A percentile compares a stretch with the other conserved stretches of the same genome.
phyloP scores from a whole-genome alignment of 2,113 vertebrate species.

The Pipa parva region DNA sequence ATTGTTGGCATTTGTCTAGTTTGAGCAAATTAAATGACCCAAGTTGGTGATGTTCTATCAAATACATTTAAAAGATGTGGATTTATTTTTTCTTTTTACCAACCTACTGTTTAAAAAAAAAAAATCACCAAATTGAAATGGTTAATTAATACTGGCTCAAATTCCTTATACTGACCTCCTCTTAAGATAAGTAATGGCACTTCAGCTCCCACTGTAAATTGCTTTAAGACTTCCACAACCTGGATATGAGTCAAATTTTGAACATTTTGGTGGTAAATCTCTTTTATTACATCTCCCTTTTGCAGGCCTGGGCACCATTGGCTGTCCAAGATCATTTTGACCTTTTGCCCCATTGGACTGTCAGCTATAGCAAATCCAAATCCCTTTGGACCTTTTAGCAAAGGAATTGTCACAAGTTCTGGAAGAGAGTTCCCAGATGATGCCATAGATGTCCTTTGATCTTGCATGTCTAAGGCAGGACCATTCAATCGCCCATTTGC shows the following conservation, averaged over 20 bases:
- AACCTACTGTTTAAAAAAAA: too few species aligned
- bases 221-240: conserved; percentile 96
- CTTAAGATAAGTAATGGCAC: conserved; percentile 86
- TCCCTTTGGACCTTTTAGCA: conserved; percentile 91
- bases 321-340: conserved; percentile 97
- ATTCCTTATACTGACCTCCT: conserved; percentile 73
- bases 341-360: conserved; percentile 90
- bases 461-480: conserved; percentile 52
- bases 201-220: conserved; percentile 87
- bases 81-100: too few species aligned
- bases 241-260: conserved; percentile 89
- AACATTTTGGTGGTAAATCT: conserved; percentile 92
- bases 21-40: too few species aligned
- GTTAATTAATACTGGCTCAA: neutral
- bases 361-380: conserved; percentile 97
- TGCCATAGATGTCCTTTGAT: conserved; percentile 68
- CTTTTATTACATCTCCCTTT: conserved; percentile 94
- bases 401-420: conserved; percentile 82
- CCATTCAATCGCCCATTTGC: conserved; percentile 72
- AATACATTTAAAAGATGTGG: too few species aligned
- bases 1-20: too few species aligned
- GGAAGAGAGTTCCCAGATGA: conserved; percentile 78
- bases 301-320: conserved; percentile 95
- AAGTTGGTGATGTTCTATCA: too few species aligned
- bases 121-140: too few species aligned